Evolutionary conservation across 2,888 invertebrate species (phyloP), one percentile per base, ranked within the genome.

Genomic region (Clunio marinus): DNA sequence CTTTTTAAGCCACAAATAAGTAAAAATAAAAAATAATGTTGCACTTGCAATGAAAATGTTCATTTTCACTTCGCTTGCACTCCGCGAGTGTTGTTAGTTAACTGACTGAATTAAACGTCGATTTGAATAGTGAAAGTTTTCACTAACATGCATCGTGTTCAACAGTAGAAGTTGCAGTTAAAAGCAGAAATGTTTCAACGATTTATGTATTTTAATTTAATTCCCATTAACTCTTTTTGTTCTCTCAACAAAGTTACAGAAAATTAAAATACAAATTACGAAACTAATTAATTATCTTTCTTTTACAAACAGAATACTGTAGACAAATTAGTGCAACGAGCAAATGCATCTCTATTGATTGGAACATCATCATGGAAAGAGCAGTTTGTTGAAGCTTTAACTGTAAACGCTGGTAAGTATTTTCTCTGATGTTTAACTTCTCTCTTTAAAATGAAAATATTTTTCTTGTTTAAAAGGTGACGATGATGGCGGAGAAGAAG

Each of bases 361-460:
- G 90, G 98, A 70, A 96, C 98, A 17, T 95, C 95, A n/a, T 95
- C 96, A 0, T 99, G 99, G 99, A 93, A 91, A 78, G 99, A 99
- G 76, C 99, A 99, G 81, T 99, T 99, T 78, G 83, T 91, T 74
- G 98, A 98, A 80, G 99, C 98, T 41, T 81, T 99, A 71, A 95
- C 95, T 51, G 96, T 98, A 65, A 92, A 88, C 75, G 86, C 94
- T 75, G 96, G 96, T 87, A 80, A 45, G 32, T 25, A 65, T 24
- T 65, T 27, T 2, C 8, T 32, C 4, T 8, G 32, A 32, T 4
- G 8, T 32, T 32, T 32, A 7, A 32, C 15, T 25, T 37, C 62
- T n/a, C n/a, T n/a, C n/a, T n/a, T 55, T 20, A 8, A 45, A 66
- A 55, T 51, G 20, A 65, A 10, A 8, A 32, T 10, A 32, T 32